A percentile compares a stretch with the other conserved stretches of the same genome.
Evolutionary conservation across 2,113 vertebrate genomes (phyloP).

Genomic region (Noctilio leporinus): DNA sequence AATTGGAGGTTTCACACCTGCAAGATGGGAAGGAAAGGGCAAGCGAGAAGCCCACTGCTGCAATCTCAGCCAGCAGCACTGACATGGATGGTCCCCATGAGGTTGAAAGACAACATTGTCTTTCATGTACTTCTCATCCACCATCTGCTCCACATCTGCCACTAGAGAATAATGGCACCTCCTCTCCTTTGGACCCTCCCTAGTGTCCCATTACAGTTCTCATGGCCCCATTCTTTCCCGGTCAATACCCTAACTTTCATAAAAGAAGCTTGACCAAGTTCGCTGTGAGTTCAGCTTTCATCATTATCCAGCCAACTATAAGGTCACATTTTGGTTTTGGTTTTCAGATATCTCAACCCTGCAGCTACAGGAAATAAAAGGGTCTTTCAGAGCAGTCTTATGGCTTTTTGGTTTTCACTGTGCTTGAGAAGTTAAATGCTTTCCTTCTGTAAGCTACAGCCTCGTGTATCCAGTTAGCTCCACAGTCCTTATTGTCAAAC

Average conservation of each 20-base stretch:
- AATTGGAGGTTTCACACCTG: not conserved
- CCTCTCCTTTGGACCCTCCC: not conserved
- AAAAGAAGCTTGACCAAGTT: not conserved
- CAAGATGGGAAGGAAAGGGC: not conserved
- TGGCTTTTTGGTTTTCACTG: not conserved
- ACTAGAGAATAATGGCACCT: not conserved
- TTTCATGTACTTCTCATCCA: not conserved
- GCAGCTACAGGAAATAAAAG: not conserved
- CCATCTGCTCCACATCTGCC: not conserved
- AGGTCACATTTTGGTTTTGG: not conserved
- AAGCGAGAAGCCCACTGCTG: not conserved
- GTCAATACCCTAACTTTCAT: not conserved
- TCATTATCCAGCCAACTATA: not conserved
- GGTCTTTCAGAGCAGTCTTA: not conserved
- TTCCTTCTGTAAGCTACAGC: not conserved
- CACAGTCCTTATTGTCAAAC: not conserved
- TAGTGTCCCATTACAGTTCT: not conserved
- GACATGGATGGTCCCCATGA: not conserved
- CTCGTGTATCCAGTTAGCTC: not conserved
- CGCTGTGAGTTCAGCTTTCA: not conserved
- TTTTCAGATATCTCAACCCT: not conserved
- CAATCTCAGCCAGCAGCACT: not conserved
- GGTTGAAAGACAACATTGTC: accelerated
- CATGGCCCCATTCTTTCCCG: not conserved
- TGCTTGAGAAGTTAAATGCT: not conserved